Conservation (phyloP, 1,140 invertebrate species). For the Protaetia brevitarsis region DNA sequence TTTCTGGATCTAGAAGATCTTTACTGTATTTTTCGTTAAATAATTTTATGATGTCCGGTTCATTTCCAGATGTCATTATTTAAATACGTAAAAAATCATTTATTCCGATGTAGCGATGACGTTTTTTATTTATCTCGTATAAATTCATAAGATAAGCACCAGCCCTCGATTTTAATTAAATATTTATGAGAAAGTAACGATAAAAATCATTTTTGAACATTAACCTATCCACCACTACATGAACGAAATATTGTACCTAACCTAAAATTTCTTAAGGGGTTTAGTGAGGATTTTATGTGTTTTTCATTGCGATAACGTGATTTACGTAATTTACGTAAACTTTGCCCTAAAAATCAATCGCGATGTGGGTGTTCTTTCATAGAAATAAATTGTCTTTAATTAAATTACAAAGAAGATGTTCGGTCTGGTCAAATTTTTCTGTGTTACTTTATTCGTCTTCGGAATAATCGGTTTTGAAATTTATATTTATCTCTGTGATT, state of each 20-base stretch:
- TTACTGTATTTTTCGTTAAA: slow-evolving; percentile 53
- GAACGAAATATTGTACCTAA: background rate
- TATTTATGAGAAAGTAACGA: background rate
- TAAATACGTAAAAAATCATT: background rate
- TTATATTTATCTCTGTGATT: background rate
- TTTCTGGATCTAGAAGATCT: slow-evolving; percentile 48
- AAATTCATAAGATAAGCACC: too few relatives aligned
- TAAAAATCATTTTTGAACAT: too few relatives aligned
- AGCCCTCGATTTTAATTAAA: too few relatives aligned
- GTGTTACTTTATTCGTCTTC: background rate
- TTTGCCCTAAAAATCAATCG: background rate
- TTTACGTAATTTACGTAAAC: background rate
- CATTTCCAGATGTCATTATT: background rate
- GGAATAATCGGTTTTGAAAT: background rate
- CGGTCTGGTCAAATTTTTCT: background rate
- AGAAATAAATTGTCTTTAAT: background rate
- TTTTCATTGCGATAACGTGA: background rate
- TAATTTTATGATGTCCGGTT: slow-evolving; percentile 5
- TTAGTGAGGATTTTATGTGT: background rate
- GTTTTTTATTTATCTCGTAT: too few relatives aligned
- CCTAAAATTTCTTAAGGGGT: background rate
- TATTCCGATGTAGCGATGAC: background rate
- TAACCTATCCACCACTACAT: background rate
- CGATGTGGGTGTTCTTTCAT: background rate
- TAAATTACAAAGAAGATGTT: background rate